A percentile compares a stretch with the other conserved stretches of the same genome.
phyloP scores from a whole-genome alignment of 2,797 vertebrate species.

The Uromys caudimaculatus region DNA sequence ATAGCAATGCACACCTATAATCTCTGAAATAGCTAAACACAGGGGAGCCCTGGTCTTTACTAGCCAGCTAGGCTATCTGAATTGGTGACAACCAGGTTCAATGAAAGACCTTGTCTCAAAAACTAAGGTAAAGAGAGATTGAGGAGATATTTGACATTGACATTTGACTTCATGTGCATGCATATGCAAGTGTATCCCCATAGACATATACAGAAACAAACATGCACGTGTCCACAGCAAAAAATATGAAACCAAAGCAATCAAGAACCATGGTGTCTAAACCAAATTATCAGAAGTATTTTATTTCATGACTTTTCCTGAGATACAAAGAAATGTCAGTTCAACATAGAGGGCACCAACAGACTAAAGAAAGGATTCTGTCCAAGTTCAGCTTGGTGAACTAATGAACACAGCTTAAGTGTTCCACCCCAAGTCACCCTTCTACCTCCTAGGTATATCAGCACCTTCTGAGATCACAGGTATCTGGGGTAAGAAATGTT shows the following conservation, averaged over 20 bases:
- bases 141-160: no score
- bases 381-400: not conserved
- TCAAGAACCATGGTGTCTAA: not conserved
- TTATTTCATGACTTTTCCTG: not conserved
- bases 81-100: not conserved
- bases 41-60: no score
- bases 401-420: no score
- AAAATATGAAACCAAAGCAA: not conserved
- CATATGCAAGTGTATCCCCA: not conserved
- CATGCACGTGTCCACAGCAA: not conserved
- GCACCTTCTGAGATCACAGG: not conserved
- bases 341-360: not conserved
- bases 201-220: not conserved
- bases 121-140: not conserved
- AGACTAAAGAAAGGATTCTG: not conserved
- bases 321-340: not conserved
- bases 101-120: not conserved
- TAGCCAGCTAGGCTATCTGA: no score
- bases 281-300: not conserved
- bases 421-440: not conserved
- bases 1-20: not conserved
- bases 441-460: not conserved
- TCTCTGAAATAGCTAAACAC: not conserved
- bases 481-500: not conserved
- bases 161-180: no score